Percentiles rank a stretch among this genome's conserved stretches.
phyloP scores from a whole-genome alignment of 1,140 invertebrate species.

The Holotrichia oblita region DNA sequence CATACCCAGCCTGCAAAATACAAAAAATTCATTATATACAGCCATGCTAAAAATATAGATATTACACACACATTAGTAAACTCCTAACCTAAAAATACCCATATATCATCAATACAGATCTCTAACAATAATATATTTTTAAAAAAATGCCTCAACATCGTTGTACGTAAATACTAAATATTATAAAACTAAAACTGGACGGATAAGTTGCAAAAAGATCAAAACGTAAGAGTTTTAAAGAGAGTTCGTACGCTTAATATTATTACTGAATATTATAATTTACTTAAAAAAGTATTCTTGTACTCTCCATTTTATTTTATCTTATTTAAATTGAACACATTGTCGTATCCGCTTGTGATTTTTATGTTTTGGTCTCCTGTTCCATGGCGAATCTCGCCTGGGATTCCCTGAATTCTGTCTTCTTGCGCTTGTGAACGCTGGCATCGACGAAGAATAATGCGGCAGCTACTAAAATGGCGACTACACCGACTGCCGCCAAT shows the following conservation, averaged over 20 bases:
- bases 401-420: slow-evolving; percentile 79
- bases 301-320: slow-evolving; percentile 13
- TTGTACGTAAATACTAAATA: background rate
- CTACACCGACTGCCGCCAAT: slow-evolving; percentile 83
- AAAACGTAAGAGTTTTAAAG: background rate
- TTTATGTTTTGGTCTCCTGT: slow-evolving; percentile 66
- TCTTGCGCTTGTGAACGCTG: slow-evolving; percentile 80
- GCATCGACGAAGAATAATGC: slow-evolving; percentile 84
- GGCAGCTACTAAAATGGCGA: slow-evolving; percentile 74
- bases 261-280: background rate
- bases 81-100: slow-evolving; percentile 2
- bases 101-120: background rate
- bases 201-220: background rate
- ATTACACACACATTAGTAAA: background rate
- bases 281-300: background rate
- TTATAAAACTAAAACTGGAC: background rate
- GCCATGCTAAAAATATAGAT: background rate
- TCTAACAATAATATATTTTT: background rate
- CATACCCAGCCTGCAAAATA: background rate
- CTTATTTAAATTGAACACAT: slow-evolving; percentile 8
- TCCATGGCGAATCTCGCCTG: slow-evolving; percentile 84
- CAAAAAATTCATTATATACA: background rate
- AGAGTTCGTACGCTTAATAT: background rate
- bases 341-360: background rate
- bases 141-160: background rate